These are phyloP conservation scores for Ambastaia sidthimunki DNA, from an alignment of 2,797 vertebrate species.

Conservation along the genomic window DNA sequence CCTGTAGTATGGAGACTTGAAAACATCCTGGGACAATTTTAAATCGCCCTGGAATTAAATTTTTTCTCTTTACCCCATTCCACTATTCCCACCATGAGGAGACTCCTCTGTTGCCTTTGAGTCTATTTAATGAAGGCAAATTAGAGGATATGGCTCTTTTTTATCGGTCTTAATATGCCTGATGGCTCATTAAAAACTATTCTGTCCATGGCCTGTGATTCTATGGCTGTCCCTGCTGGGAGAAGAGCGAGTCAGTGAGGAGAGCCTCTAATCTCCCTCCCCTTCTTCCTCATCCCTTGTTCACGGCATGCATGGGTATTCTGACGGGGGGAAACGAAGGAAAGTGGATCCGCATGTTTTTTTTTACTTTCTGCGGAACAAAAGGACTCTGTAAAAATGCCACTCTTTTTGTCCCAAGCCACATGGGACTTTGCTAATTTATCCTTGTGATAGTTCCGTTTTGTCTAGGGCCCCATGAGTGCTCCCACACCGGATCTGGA, in stretches of 20 bases:
- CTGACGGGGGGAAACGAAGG: constrained; percentile 16
- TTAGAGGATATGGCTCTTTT: constrained; percentile 58
- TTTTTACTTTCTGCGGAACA: constrained; percentile 23
- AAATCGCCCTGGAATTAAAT: constrained; percentile 54
- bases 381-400: constrained; percentile 47
- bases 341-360: constrained; percentile 19
- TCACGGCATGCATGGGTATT: constrained; percentile 35
- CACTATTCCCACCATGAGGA: constrained; percentile 47
- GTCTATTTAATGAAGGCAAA: constrained; percentile 68
- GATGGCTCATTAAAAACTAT: constrained; percentile 69
- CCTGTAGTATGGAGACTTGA: not conserved
- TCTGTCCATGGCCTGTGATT: constrained; percentile 55
- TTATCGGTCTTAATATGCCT: constrained; percentile 64
- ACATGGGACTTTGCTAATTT: constrained; percentile 41
- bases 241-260: constrained; percentile 19
- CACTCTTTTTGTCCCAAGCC: constrained; percentile 6
- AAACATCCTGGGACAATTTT: constrained; percentile 36
- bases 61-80: constrained; percentile 38
- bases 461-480: constrained; percentile 37
- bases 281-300: constrained; percentile 26
- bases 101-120: constrained; percentile 64
- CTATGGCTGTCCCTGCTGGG: constrained; percentile 54
- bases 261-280: constrained; percentile 29
- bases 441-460: constrained; percentile 59
- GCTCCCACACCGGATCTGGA: constrained; percentile 28